Evolutionary conservation across 2,888 invertebrate species (phyloP).

Genomic region (Chirona hameri): DNA sequence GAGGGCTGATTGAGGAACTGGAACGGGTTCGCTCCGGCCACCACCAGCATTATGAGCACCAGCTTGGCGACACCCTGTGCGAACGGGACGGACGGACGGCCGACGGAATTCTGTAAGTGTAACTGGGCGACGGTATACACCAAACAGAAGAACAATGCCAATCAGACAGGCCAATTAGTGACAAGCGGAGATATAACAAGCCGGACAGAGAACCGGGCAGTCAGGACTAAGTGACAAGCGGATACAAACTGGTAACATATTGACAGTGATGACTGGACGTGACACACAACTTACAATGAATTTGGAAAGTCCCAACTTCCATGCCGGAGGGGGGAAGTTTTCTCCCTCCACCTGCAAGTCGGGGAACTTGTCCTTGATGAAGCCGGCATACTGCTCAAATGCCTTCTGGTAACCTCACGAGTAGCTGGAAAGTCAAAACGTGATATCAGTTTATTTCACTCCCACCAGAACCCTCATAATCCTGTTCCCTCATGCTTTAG

Average conservation of each 20-base stretch:
- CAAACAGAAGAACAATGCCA: no score
- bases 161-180: no score
- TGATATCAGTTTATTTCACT: no score
- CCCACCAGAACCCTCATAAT: no score
- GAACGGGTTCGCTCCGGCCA: conserved; percentile 77
- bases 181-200: no score
- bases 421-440: conserved; percentile 84
- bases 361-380: conserved; percentile 89
- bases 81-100: background rate
- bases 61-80: conserved; percentile 36
- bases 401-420: conserved; percentile 96
- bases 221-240: no score
- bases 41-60: conserved; percentile 48
- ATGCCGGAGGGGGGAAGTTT: conserved; percentile 87
- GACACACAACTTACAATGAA: conserved; percentile 61
- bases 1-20: conserved; percentile 71
- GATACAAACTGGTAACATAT: no score
- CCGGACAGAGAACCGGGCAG: no score
- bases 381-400: conserved; percentile 66
- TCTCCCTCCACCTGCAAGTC: conserved; percentile 83
- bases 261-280: no score
- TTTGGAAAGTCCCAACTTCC: conserved; percentile 77
- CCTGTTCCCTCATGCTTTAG: no score
- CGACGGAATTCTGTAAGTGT: background rate
- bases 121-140: background rate